A percentile compares a stretch with the other conserved stretches of the same genome.
Evolutionary conservation across 2,888 invertebrate species (phyloP).

Genomic region (Zootermopsis nevadensis): DNA sequence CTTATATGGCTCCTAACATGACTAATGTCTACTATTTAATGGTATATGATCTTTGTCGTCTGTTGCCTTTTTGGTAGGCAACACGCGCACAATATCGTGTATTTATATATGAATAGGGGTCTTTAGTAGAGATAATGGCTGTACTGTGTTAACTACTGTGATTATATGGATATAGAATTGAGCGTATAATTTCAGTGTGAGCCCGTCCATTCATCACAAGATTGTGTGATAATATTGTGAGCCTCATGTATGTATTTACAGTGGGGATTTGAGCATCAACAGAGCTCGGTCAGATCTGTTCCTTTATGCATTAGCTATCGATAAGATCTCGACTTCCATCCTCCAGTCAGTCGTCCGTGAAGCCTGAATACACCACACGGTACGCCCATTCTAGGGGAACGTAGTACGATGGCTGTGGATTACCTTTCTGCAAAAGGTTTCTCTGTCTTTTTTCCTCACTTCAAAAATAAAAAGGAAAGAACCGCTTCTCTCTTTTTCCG

Average conservation of each 20-base stretch:
- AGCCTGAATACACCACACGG: constrained; percentile 22
- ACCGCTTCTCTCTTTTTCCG: neutral
- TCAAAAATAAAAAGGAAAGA: neutral
- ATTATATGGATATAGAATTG: constrained; percentile 26
- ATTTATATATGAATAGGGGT: neutral
- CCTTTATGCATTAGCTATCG: constrained; percentile 48
- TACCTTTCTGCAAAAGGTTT: constrained; percentile 17
- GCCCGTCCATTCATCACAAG: constrained; percentile 18
- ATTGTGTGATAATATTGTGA: constrained; percentile 26
- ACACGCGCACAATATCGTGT: neutral
- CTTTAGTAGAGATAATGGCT: neutral
- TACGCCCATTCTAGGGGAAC: neutral
- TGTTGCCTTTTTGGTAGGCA: neutral
- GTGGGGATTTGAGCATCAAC: neutral
- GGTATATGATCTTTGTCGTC: neutral
- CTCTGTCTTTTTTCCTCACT: constrained; percentile 13
- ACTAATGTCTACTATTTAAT: neutral
- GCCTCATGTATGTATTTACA: constrained; percentile 27
- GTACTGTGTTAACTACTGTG: neutral
- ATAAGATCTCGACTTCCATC: constrained; percentile 49
- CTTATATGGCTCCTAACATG: no score
- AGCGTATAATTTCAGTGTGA: constrained; percentile 11
- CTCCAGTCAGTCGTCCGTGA: constrained; percentile 3
- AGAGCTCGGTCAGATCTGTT: constrained; percentile 37
- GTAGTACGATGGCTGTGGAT: constrained; percentile 8